Percentiles rank a stretch among this genome's conserved stretches.
Conservation (phyloP, 2,888 invertebrate genomes). For the Helleia helle region DNA sequence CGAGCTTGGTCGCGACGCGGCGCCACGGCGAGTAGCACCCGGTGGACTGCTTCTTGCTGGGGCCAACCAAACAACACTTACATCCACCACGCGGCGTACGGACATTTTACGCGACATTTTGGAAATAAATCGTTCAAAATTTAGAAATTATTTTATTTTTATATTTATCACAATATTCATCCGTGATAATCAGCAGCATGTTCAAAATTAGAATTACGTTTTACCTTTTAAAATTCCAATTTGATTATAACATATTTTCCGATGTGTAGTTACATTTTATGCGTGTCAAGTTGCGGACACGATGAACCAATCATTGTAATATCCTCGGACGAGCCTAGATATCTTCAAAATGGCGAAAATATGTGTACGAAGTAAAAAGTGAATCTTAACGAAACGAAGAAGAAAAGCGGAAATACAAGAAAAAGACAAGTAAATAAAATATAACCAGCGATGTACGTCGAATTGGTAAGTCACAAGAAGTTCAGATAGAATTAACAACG, state of each 20-base stretch:
- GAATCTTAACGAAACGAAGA: constrained; percentile 3
- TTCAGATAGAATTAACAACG: constrained; percentile 21
- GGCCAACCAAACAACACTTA: constrained; percentile 29
- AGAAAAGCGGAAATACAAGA: constrained; percentile 23
- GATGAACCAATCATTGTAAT: too few species aligned
- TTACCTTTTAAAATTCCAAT: too few species aligned
- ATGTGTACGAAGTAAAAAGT: constrained; percentile 4
- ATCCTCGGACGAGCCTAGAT: too few species aligned
- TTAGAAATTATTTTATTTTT: too few species aligned
- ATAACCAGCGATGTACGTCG: constrained; percentile 14
- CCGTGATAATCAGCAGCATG: too few species aligned
- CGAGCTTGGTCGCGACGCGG: constrained; percentile 93
- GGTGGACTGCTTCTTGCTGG: constrained; percentile 79
- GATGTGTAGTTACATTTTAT: too few species aligned
- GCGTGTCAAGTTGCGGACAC: too few species aligned
- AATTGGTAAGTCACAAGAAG: neutral
- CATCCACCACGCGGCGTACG: constrained; percentile 8
- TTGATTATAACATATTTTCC: too few species aligned
- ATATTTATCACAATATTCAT: too few species aligned
- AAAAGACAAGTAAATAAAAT: constrained; percentile 27
- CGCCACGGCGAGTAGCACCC: constrained; percentile 94
- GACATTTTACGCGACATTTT: too few species aligned
- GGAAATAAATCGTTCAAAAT: constrained; percentile 1
- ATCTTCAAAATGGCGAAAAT: too few species aligned
- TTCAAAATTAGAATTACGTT: neutral